Conservation (phyloP, 1,140 invertebrate genomes). For the Bombus confusus region DNA sequence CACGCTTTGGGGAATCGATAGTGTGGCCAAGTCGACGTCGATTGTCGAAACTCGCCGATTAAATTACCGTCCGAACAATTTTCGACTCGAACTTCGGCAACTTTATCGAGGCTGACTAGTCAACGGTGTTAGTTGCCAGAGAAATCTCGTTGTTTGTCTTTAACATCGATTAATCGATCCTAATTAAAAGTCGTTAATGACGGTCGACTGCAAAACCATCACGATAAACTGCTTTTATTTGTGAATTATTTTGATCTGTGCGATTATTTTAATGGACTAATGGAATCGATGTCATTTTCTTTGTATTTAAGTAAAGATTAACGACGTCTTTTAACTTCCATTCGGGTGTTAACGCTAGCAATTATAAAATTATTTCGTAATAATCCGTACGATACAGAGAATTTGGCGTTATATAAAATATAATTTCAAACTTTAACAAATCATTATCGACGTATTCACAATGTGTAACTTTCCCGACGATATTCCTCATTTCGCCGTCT, state of each 20-base stretch:
- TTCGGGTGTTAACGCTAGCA: no score
- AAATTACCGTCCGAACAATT: constrained; percentile 30
- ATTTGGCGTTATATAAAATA: no score
- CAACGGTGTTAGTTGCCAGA: background rate
- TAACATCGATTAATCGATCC: constrained; percentile 7
- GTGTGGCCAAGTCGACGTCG: background rate
- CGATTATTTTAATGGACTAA: background rate
- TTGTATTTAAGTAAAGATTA: no score
- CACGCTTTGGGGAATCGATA: constrained; percentile 26
- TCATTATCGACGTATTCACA: no score
- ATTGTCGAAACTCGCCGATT: constrained; percentile 36
- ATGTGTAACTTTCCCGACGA: background rate
- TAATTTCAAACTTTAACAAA: no score
- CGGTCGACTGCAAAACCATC: background rate
- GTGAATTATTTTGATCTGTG: background rate
- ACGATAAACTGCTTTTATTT: background rate
- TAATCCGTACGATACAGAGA: no score
- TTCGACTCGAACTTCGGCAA: constrained; percentile 5
- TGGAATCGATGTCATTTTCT: background rate
- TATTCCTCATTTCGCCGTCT: background rate
- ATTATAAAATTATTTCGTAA: no score
- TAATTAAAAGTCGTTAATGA: background rate
- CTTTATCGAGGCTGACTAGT: constrained; percentile 9
- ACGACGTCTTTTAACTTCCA: no score
- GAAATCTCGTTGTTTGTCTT: background rate